Evolutionary conservation across 1,140 invertebrate species (phyloP).

Genomic region (Patella vulgata): DNA sequence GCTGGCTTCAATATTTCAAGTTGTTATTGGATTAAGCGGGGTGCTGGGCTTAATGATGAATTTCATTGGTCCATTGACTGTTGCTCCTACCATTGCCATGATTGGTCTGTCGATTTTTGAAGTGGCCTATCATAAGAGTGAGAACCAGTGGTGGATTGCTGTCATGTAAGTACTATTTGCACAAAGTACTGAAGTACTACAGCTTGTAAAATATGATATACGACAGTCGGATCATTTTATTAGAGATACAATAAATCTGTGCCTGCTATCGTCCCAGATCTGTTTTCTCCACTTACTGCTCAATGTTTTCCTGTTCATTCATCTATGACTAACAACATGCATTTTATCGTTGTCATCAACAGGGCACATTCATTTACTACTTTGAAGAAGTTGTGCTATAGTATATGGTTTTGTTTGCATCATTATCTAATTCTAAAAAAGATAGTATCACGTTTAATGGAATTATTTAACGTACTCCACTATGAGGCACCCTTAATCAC

Average conservation of each 20-base stretch:
- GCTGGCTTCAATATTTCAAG: constrained; percentile 52
- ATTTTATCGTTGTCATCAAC: no score
- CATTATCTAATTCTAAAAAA: no score
- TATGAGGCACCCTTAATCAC: no score
- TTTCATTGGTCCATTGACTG: constrained; percentile 82
- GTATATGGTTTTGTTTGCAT: no score
- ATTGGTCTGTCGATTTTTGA: constrained; percentile 83
- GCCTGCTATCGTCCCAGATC: no score
- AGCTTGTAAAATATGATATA: neutral
- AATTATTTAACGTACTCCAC: no score
- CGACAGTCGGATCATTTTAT: neutral
- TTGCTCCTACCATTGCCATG: constrained; percentile 82
- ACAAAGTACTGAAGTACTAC: neutral
- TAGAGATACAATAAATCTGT: neutral
- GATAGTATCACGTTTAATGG: no score
- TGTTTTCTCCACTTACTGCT: no score
- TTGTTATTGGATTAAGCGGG: constrained; percentile 69
- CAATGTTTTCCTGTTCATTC: no score
- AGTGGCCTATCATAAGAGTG: constrained; percentile 79
- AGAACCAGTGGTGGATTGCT: constrained; percentile 84
- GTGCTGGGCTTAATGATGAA: constrained; percentile 78
- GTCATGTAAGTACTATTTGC: constrained; percentile 73
- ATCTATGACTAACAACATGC: no score
- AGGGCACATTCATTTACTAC: no score
- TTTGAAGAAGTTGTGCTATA: no score